A percentile compares a stretch with the other conserved stretches of the same genome.
phyloP scores from a whole-genome alignment of 2,888 invertebrate species.

The Neria commutata region DNA sequence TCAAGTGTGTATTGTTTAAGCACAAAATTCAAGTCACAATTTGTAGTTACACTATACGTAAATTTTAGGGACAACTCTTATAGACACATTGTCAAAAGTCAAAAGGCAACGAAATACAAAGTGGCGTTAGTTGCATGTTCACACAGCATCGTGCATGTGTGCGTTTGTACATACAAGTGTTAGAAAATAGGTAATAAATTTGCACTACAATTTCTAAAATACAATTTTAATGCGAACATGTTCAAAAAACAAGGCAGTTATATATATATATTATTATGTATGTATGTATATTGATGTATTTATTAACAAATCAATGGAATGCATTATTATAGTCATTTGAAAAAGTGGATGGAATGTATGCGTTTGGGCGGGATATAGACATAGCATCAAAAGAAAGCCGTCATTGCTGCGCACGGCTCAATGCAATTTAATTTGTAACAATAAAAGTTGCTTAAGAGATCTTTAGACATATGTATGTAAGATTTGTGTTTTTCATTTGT shows the following conservation, averaged over 20 bases:
- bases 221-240: not conserved
- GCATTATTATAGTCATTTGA: not conserved
- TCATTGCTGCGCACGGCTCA: no score
- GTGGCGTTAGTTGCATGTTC: no score
- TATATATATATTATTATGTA: not conserved
- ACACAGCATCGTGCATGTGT: no score
- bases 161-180: no score
- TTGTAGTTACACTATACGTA: not conserved
- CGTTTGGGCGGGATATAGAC: slow-evolving; percentile 27
- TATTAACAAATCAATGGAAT: not conserved
- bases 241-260: slow-evolving; percentile 11
- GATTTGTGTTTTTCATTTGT: slow-evolving; percentile 3
- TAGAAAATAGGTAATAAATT: not conserved
- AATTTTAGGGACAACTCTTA: no score
- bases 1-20: slow-evolving; percentile 8
- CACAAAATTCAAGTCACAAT: slow-evolving; percentile 12
- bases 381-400: slow-evolving; percentile 25
- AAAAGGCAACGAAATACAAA: no score
- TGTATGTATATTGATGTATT: not conserved
- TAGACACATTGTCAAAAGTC: no score
- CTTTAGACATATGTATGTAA: slow-evolving; percentile 12
- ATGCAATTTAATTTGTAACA: slow-evolving; percentile 16
- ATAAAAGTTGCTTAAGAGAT: slow-evolving; percentile 19
- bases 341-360: no score
- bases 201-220: not conserved